Base-by-base conservation (phyloP, 1,140 invertebrate species). In the Cyrtorhinus lividipennis region DNA sequence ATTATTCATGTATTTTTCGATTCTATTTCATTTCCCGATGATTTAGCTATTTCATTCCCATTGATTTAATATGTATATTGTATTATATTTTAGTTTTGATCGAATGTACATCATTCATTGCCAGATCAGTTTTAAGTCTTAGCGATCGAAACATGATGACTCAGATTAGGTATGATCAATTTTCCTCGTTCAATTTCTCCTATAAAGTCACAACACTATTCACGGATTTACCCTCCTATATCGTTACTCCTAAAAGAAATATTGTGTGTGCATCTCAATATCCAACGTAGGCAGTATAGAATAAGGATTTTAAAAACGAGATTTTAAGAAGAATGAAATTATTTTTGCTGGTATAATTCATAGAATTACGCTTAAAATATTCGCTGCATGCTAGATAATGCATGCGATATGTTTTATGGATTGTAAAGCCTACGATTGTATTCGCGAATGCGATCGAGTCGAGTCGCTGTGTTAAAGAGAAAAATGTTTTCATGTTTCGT, bases 371-470 rank as follows among this genome's bases (percentile, higher is more conserved):
- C 48, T 53, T 53, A 53, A n/a, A n/a, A n/a, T 53, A 53, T 53
- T 62, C 27, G 23, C 61, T 25, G 48, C 61, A 25, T 24, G 23
- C 46, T 62, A 62, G 48, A 53, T 53, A 22, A 20, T 18, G 30
- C 58, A 62, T 61, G 44, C 15, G 27, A 61, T 61, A 61, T 61
- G 46, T 45, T 23, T 61, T 46, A 61, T 18, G 38, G 46, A 23
- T 8, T 46, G 10, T 46, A 46, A 46, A 27, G 30, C 15, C 30
- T 59, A 27, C 13, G 26, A 26, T 30, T 27, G 44, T 20, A 27
- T 56, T 20, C 23, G 24, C 44, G 23, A 30, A 27, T 59, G 22
- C 24, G 44, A 59, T 8, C 18, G n/a, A n/a, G n/a, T n/a, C n/a
- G n/a, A n/a, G n/a, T n/a, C n/a, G n/a, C n/a, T n/a, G n/a, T n/a